phyloP scores from a whole-genome alignment of 1,140 invertebrate genomes.

The Brachionus calyciflorus region DNA sequence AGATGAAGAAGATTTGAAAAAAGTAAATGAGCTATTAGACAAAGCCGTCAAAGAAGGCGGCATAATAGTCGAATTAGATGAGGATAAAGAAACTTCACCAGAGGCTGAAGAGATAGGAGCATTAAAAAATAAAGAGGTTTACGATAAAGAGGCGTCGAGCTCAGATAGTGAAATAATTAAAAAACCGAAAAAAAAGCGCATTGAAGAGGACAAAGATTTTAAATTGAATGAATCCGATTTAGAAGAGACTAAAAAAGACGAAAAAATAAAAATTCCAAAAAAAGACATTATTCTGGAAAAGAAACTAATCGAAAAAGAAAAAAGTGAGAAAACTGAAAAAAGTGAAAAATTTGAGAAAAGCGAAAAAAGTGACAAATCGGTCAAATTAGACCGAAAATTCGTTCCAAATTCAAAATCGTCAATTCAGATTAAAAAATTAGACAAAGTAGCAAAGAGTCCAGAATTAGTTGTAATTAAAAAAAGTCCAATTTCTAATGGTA shows the following conservation, averaged over 20 bases:
- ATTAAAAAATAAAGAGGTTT: constrained; percentile 47
- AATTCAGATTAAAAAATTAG: not conserved
- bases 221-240: not conserved
- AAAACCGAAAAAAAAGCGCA: not conserved
- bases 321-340: not conserved
- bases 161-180: constrained; percentile 48
- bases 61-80: constrained; percentile 64
- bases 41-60: constrained; percentile 77
- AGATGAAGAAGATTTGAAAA: constrained; percentile 69
- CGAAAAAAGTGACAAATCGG: no score
- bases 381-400: no score
- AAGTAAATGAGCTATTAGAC: constrained; percentile 78
- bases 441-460: not conserved
- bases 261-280: not conserved
- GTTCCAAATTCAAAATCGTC: not conserved
- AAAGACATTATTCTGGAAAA: not conserved
- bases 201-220: not conserved
- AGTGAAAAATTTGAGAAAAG: no score
- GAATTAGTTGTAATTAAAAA: not conserved
- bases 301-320: not conserved
- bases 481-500: not conserved
- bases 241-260: not conserved
- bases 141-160: constrained; percentile 52
- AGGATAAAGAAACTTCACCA: constrained; percentile 61
- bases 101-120: not conserved